Conservation (phyloP, 2,888 invertebrate species). For the Sipha maydis region DNA sequence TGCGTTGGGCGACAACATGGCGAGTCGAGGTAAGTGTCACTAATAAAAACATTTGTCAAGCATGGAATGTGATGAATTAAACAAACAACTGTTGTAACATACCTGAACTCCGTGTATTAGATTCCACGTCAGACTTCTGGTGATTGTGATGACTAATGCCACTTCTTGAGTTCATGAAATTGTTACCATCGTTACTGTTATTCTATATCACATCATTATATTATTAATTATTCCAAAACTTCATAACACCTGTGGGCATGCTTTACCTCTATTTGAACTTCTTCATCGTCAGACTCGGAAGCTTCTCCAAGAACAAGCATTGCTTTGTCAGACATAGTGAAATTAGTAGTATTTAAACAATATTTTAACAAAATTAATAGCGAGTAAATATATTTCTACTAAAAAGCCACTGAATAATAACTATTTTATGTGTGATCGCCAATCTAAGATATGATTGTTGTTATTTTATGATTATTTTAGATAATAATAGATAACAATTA, state of each 20-base stretch:
- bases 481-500: too few relatives aligned
- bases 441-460: too few relatives aligned
- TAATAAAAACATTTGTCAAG: neutral
- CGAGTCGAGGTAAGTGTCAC: neutral
- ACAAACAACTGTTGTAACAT: neutral
- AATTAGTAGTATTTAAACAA: too few relatives aligned
- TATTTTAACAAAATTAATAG: too few relatives aligned
- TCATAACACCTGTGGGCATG: neutral
- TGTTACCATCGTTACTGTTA: neutral
- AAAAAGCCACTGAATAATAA: too few relatives aligned
- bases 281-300: constrained; percentile 49
- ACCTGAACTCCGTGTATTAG: neutral
- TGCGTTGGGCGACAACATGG: neutral
- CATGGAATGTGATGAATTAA: neutral
- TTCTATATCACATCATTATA: neutral
- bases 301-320: constrained; percentile 56
- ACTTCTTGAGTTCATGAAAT: neutral
- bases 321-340: constrained; percentile 43
- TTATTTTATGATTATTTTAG: too few relatives aligned
- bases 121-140: neutral
- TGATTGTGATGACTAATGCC: too few relatives aligned
- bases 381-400: too few relatives aligned
- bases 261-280: constrained; percentile 26
- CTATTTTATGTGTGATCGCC: too few relatives aligned
- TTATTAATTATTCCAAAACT: neutral